These are phyloP conservation scores for Eidolon dupreanum DNA, from an alignment of 2,797 vertebrate species.

Conservation along the genomic window DNA sequence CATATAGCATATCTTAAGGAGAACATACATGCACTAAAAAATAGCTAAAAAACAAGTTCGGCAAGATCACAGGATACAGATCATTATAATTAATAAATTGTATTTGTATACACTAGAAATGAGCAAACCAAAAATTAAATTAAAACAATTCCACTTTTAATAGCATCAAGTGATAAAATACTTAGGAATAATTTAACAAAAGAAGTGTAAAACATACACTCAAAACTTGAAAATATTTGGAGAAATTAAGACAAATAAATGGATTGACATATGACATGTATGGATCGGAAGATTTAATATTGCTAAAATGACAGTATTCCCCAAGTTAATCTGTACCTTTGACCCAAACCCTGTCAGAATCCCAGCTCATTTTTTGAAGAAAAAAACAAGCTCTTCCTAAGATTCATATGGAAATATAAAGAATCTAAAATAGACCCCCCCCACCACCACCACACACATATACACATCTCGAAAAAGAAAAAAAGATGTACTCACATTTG, in stretches of 20 bases:
- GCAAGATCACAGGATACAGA: background rate
- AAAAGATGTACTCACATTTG: background rate
- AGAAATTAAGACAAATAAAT: conserved; percentile 19
- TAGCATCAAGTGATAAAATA: conserved; percentile 4
- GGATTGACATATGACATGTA: background rate
- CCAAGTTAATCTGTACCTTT: background rate
- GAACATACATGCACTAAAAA: background rate
- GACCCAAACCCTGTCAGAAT: background rate
- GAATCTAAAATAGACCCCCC: background rate
- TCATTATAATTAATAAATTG: background rate
- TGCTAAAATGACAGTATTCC: background rate
- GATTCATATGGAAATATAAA: background rate
- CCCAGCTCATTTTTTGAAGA: background rate
- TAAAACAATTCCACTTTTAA: background rate
- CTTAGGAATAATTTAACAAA: conserved; percentile 14
- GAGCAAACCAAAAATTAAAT: background rate
- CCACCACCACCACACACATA: background rate
- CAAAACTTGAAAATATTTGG: background rate
- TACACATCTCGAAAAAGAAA: background rate
- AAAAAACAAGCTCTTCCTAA: background rate
- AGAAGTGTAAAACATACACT: background rate
- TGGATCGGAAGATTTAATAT: background rate
- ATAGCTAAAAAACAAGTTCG: background rate
- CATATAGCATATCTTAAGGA: background rate
- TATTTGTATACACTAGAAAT: background rate